These are phyloP conservation scores for Octodon degus DNA, from an alignment of 2,113 vertebrate species.

Conservation along the genomic window DNA sequence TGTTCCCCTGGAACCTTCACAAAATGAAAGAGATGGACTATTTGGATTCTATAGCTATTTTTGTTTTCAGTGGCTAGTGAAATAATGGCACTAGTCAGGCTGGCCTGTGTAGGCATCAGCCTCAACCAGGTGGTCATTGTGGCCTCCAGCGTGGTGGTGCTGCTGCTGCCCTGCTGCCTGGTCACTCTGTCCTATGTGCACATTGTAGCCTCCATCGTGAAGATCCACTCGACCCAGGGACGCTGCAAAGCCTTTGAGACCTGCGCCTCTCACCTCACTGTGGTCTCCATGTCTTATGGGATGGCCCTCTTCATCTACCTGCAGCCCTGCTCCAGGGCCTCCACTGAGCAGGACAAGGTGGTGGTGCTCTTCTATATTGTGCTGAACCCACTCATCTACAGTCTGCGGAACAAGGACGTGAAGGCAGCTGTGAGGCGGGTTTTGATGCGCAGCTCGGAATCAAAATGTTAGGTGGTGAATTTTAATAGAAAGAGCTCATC, in stretches of 20 bases:
- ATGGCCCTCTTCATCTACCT: slow-evolving; percentile 79
- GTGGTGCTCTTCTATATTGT: slow-evolving; percentile 80
- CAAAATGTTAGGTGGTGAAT: background rate
- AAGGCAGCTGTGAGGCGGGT: slow-evolving; percentile 34
- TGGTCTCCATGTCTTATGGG: slow-evolving; percentile 80
- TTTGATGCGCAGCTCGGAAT: background rate
- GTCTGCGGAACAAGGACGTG: slow-evolving; percentile 54
- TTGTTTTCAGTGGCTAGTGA: slow-evolving; percentile 52
- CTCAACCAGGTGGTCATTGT: slow-evolving; percentile 61
- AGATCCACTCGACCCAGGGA: background rate
- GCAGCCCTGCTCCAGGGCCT: slow-evolving; percentile 67
- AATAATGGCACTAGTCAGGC: slow-evolving; percentile 25
- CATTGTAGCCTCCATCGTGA: slow-evolving; percentile 66
- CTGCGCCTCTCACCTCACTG: slow-evolving; percentile 78
- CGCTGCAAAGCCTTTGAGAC: slow-evolving; percentile 80
- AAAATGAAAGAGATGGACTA: no score
- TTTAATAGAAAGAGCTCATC: background rate
- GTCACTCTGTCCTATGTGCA: slow-evolving; percentile 72
- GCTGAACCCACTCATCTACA: no score
- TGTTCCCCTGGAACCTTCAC: no score
- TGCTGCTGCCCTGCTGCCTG: slow-evolving; percentile 79
- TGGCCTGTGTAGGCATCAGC: slow-evolving; percentile 72
- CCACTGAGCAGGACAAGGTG: slow-evolving; percentile 71
- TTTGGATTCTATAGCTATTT: no score
- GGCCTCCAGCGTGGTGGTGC: slow-evolving; percentile 72